Evolutionary conservation across 1,140 invertebrate species (phyloP), one percentile per base, ranked within the genome.

Genomic region (Neotoxoptera formosana): DNA sequence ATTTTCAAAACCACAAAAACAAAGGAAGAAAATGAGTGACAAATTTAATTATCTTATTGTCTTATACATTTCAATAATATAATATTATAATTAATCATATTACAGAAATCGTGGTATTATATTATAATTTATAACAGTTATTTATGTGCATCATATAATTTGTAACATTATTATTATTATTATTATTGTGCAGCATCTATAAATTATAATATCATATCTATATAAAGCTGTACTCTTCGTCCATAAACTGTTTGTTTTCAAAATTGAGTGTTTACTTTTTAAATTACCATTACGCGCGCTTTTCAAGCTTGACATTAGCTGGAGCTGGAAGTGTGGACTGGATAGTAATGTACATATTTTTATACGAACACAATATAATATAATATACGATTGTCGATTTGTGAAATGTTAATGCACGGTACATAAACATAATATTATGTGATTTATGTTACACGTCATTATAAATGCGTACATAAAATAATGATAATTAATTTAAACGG

Each of bases 401-500:
- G 60, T 14, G n/a, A 76, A 76, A 76, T 2, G 6, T 76, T n/a
- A n/a, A 76, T 76, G 60, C n/a, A n/a, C 14, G 60, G 0, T 67
- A 76, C 17, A 76, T 41, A 41, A 41, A 4, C 41, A 41, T 41
- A 67, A n/a, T 2, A 76, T 76, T n/a, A n/a, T 34, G 30, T n/a
- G 30, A 76, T 76, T 76, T 76, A 76, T 76, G 14, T n/a, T 76
- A 76, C 60, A 67, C n/a, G 30, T 67, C 30, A 17, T 30, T 67
- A 30, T 67, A 67, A 67, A 67, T 67, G n/a, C n/a, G 51, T 53
- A 53, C 60, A 67, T 14, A 67, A n/a, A 67, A n/a, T 9, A 60
- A 60, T 60, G n/a, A n/a, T n/a, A 67, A 67, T 67, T n/a, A 67
- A 67, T n/a, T n/a, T 67, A 76, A 76, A 76, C 60, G 60, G 60